Base-by-base conservation (phyloP, 1,140 invertebrate genomes). In the Dinoponera quadriceps region DNA sequence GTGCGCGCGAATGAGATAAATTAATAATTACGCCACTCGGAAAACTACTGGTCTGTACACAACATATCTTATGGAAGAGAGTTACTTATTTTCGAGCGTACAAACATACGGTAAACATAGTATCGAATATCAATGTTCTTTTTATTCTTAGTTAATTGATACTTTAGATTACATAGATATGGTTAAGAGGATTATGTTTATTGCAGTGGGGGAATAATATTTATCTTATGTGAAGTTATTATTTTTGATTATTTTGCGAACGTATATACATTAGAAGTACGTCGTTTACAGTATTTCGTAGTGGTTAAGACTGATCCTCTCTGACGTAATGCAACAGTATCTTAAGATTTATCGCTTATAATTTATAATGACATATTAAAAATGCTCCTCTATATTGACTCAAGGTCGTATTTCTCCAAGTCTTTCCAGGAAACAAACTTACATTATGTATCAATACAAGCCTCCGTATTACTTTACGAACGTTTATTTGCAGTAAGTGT, bases 181-280 rank as follows among this genome's bases (percentile, higher is more conserved):
- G 16, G 2, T 77, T 66, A 77, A 20, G 14, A 77, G 20, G 20
- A 77, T 66, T 77, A 22, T 77, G n/a, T 65, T 77, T 9, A 38
- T 33, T 27, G 20, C 29, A 77, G 20, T 55, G 20, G 48, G 60
- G 22, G 48, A 66, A 66, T 54, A 20, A 54, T 65, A 16, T 13
- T 80, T 71, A 59, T 59, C 57, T 81, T 44, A 54, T 71, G 48
- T 59, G 75, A 69, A 81, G 55, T 57, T 59, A 71, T 16, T 20
- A 81, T 59, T 71, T 81, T 81, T 81, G 65, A 81, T 81, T 81
- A 71, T 81, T 44, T 81, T 81, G 77, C 51, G 59, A 72, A 81
- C 62, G 51, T 77, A 54, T 54, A 77, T 25, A 68, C 62, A 66
- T 66, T 29, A 66, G 48, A 77, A 62, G 38, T 48, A 60, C 9